Base-by-base conservation (phyloP, 1,140 invertebrate species). In the Drosophila serrata region DNA sequence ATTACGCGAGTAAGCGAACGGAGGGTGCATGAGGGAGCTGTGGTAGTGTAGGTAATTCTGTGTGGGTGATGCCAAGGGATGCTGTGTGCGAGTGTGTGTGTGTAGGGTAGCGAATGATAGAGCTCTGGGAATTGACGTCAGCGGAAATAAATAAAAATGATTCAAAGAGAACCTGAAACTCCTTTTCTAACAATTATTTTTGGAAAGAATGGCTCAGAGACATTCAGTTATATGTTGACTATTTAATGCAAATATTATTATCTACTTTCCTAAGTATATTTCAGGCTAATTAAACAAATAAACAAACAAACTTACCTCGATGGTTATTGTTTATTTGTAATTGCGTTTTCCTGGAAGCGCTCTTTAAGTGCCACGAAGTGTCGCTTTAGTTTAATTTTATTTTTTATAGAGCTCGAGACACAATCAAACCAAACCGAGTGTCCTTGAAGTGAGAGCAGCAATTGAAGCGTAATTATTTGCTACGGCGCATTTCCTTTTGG, bases 401-500 rank as follows among this genome's bases (percentile, higher is more conserved):
- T 57, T 46, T 67, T 63, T 53, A 40, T 60, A 56, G 60, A 67
- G 64, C 59, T 76, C 37, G 11, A 70, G 61, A 74, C 53, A 72
- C 70, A 86, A 87, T 87, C 82, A 79, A 73, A 68, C 58, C 40
- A 51, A 82, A 42, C 58, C 40, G 58, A 77, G 69, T 74, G 65
- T 87, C 80, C 85, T 84, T 84, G 81, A 67, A 73, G 64, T 31
- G 46, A 60, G 58, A 70, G 65, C 79, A 63, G 60, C 85, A 88
- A 90, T 88, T 90, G 84, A 90, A 84, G 80, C 85, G 84, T 88
- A 88, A 81, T 88, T 88, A 90, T 81, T 88, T 86, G 80, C 77
- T 88, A 79, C 76, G 84, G 68, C 84, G 84, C 84, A 88, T 87
- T 87, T 87, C 84, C 62, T 43, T 37, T 55, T 55, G 46, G 61